A percentile compares a stretch with the other conserved stretches of the same genome.
phyloP scores from a whole-genome alignment of 1,140 invertebrate species.

The Eupeodes corollae region DNA sequence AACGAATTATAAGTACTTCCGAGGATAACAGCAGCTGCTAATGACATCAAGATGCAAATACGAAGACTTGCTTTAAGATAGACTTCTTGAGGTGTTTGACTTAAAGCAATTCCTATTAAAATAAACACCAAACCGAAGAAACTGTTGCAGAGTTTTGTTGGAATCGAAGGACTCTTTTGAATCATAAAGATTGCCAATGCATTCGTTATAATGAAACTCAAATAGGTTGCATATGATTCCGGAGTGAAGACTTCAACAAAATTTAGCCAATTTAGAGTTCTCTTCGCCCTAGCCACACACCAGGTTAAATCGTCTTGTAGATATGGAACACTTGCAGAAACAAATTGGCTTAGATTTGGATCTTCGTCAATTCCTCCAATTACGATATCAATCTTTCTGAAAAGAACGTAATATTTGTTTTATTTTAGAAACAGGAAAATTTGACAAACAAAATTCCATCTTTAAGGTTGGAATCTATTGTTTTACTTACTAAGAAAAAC shows the following conservation, averaged over 20 bases:
- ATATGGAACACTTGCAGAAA: conserved; percentile 28
- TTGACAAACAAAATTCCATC: no score
- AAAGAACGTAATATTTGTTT: not conserved
- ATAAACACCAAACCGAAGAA: conserved; percentile 16
- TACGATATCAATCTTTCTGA: conserved; percentile 28
- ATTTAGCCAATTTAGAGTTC: conserved; percentile 23
- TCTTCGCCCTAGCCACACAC: conserved; percentile 27
- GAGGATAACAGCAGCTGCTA: conserved; percentile 24
- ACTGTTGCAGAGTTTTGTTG: conserved; percentile 5
- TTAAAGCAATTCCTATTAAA: conserved; percentile 19
- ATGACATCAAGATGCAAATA: conserved; percentile 13
- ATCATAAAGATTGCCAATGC: conserved; percentile 16
- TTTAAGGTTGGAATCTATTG: no score
- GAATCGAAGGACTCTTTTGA: conserved; percentile 10
- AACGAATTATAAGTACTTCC: conserved; percentile 31
- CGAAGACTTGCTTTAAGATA: conserved; percentile 10
- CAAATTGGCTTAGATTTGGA: conserved; percentile 27
- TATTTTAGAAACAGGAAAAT: no score
- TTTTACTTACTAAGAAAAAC: no score
- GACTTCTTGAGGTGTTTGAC: conserved; percentile 12
- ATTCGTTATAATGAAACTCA: conserved; percentile 15
- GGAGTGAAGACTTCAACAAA: conserved; percentile 23
- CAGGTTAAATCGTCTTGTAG: conserved; percentile 33
- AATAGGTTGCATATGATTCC: conserved; percentile 10
- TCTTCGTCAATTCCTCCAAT: conserved; percentile 32